phyloP scores from a whole-genome alignment of 1,140 invertebrate genomes.

The Drosophila watanabei region DNA sequence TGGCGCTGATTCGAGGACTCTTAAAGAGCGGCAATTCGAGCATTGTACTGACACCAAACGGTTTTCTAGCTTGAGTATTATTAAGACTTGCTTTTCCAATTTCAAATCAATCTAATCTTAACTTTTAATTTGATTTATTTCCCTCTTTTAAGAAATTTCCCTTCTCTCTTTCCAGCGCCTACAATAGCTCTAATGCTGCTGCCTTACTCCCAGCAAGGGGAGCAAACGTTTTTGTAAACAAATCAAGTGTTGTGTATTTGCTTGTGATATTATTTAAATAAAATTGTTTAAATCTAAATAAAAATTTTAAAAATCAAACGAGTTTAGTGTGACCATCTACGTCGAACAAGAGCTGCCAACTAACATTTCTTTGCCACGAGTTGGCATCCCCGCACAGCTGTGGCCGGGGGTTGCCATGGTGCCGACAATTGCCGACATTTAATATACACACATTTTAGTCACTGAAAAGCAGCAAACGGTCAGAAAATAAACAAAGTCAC shows the following conservation, averaged over 20 bases:
- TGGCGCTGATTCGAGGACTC: conserved; percentile 88
- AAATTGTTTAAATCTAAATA: conserved; percentile 45
- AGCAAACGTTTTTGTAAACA: conserved; percentile 41
- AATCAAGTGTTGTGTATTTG: conserved; percentile 46
- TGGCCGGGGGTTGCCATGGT: conserved; percentile 44
- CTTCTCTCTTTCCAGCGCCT: conserved; percentile 64
- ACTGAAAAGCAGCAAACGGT: conserved; percentile 23
- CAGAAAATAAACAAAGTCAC: background rate
- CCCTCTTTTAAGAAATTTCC: background rate
- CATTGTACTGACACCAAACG: conserved; percentile 87
- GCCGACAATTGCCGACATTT: conserved; percentile 8
- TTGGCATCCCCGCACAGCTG: conserved; percentile 20
- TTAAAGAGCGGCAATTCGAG: conserved; percentile 88
- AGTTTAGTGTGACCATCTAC: conserved; percentile 41
- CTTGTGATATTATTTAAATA: conserved; percentile 76
- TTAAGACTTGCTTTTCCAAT: conserved; percentile 34
- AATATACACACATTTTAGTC: conserved; percentile 44
- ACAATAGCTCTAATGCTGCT: conserved; percentile 39
- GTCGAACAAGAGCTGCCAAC: background rate
- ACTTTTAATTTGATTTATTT: conserved; percentile 2
- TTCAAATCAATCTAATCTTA: too few species aligned
- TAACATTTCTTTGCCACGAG: background rate
- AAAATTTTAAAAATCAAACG: background rate
- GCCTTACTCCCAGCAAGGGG: background rate
- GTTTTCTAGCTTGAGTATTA: conserved; percentile 85